Percentiles rank a stretch among this genome's conserved stretches.
Conservation (phyloP, 2,888 invertebrate genomes). For the Platerodrilus igneus region DNA sequence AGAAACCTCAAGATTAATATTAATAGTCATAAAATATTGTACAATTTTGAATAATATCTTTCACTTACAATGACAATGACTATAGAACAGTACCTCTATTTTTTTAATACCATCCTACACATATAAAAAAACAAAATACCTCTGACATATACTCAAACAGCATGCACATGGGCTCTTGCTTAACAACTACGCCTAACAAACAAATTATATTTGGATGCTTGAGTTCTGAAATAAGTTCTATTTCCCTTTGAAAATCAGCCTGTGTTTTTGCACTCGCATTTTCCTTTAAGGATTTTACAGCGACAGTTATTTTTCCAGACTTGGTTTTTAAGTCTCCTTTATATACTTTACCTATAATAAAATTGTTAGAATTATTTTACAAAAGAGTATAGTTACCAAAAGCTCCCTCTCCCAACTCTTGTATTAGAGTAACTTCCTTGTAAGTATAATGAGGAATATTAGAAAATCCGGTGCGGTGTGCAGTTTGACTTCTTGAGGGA, state of each 20-base stretch:
- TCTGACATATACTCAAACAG: slow-evolving; percentile 95
- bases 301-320: slow-evolving; percentile 72
- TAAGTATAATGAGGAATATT: slow-evolving; percentile 81
- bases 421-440: slow-evolving; percentile 78
- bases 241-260: slow-evolving; percentile 89
- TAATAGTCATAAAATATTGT: too few relatives aligned
- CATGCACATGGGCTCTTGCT: slow-evolving; percentile 90
- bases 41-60: too few relatives aligned
- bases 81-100: slow-evolving; percentile 1
- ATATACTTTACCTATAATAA: slow-evolving; percentile 79
- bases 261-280: slow-evolving; percentile 88
- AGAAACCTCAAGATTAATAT: too few relatives aligned
- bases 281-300: slow-evolving; percentile 91
- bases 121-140: slow-evolving; percentile 34
- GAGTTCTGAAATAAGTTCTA: slow-evolving; percentile 89
- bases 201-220: slow-evolving; percentile 95
- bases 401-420: slow-evolving; percentile 92
- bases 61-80: too few relatives aligned
- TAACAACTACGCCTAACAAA: slow-evolving; percentile 85
- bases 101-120: not conserved
- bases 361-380: slow-evolving; percentile 15
- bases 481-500: slow-evolving; percentile 43
- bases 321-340: slow-evolving; percentile 81
- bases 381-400: slow-evolving; percentile 75
- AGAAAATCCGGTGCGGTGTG: slow-evolving; percentile 42